Base-by-base conservation (phyloP, 37 sponge, comb jelly and placozoan species). In the Bolinopsis microptera region DNA sequence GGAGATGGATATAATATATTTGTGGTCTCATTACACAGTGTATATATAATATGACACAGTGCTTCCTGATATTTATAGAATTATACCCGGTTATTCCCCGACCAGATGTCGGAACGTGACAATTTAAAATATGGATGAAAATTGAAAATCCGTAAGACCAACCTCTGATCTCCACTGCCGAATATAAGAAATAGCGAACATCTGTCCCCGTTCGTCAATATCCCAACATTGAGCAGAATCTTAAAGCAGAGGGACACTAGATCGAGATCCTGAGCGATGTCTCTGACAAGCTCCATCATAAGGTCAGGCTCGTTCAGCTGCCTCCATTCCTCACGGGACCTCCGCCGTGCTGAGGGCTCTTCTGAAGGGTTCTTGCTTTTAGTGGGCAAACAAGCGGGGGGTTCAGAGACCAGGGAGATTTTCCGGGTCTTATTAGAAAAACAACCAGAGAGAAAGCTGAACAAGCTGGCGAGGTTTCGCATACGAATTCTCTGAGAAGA, bases 121-220 rank as follows among this genome's bases (percentile, higher is more conserved):
- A n/a, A n/a, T n/a, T n/a, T n/a, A n/a, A n/a, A n/a, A n/a, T n/a
- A n/a, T n/a, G n/a, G n/a, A n/a, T n/a, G n/a, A n/a, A n/a, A n/a
- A n/a, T n/a, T n/a, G n/a, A n/a, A n/a, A n/a, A n/a, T n/a, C n/a
- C n/a, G n/a, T n/a, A 48, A 86, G 24, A 2, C 90, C 26, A 21
- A 86, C 90, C 61, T 86, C 38, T 93, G 94, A 18, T 94, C 95
- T 2, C 94, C 96, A 30, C 76, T 38, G 34, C 96, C 98, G 61
- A 95, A 95, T 26, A 95, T 95, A 0, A 98, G 93, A 69, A 98
- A 98, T 35, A 98, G 96, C 0, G 98, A 98, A 0, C 96, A 96
- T 26, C 98, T 77, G 69, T 98, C 98, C 0, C 95, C 97, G 83
- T 95, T 96, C 13, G 94, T 95, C 21, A 98, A 83, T 24, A 96